A percentile compares a stretch with the other conserved stretches of the same genome.
These are phyloP conservation scores for Trichopoda pennipes DNA, from an alignment of 2,888 invertebrate genomes.

Conservation along the genomic window DNA sequence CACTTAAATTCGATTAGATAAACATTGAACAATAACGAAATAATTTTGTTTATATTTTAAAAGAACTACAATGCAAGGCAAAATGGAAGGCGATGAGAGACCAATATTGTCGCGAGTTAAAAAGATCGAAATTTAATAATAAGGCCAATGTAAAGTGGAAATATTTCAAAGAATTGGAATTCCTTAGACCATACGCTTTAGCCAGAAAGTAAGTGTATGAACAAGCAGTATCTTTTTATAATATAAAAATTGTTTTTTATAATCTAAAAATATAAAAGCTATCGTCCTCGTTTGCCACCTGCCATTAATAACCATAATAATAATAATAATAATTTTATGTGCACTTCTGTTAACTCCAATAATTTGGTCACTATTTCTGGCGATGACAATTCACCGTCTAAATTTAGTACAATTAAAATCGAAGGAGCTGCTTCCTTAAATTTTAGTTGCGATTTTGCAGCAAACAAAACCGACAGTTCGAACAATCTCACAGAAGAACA, in stretches of 20 bases:
- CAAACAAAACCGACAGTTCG: conserved; percentile 63
- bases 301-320: conserved; percentile 62
- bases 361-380: conserved; percentile 18
- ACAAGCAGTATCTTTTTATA: not conserved
- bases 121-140: conserved; percentile 75
- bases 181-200: conserved; percentile 77
- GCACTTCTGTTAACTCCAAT: conserved; percentile 26
- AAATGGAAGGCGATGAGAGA: conserved; percentile 80
- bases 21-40: no score
- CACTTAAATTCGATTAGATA: no score
- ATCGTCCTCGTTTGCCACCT: conserved; percentile 73
- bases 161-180: conserved; percentile 78
- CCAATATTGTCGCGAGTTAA: conserved; percentile 79
- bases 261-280: conserved; percentile 68
- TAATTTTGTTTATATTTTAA: not conserved
- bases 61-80: conserved; percentile 77
- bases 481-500: conserved; percentile 71
- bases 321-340: conserved; percentile 69
- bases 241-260: not conserved
- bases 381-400: conserved; percentile 58
- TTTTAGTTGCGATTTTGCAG: conserved; percentile 70
- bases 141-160: conserved; percentile 78
- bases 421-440: conserved; percentile 70
- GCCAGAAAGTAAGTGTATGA: conserved; percentile 75
- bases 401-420: conserved; percentile 74